A percentile compares a stretch with the other conserved stretches of the same genome.
Evolutionary conservation across 2,113 vertebrate species (phyloP).

Genomic region (Cygnus buccinator): DNA sequence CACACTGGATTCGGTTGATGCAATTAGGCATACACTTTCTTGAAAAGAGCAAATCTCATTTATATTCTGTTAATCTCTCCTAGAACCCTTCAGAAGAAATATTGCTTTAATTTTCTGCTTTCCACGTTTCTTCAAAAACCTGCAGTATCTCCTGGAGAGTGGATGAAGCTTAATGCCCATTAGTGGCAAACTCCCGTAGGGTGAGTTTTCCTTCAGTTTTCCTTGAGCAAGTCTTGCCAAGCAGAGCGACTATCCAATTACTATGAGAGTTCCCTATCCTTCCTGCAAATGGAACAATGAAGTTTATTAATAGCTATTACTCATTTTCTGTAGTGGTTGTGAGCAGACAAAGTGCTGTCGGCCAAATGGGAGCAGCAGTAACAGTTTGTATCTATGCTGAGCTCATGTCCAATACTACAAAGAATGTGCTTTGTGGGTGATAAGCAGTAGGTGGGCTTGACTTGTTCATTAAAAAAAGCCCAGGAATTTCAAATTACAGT

Average conservation of each 20-base stretch:
- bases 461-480: background rate
- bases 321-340: slow-evolving; percentile 4
- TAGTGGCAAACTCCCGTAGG: background rate
- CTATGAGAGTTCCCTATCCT: background rate
- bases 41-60: background rate
- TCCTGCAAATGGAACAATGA: background rate
- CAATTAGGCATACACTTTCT: background rate
- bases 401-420: background rate
- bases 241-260: background rate
- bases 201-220: background rate
- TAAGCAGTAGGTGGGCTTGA: background rate
- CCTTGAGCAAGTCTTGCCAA: background rate
- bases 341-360: background rate
- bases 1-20: background rate
- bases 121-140: slow-evolving; percentile 3
- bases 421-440: background rate
- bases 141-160: background rate
- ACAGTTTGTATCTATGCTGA: background rate
- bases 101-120: slow-evolving; percentile 44
- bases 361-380: background rate
- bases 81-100: slow-evolving; percentile 22
- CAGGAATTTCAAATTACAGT: background rate
- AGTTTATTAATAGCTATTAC: slow-evolving; percentile 45
- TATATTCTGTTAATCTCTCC: background rate
- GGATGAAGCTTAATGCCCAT: background rate